Evolutionary conservation across 1,140 invertebrate species (phyloP).

Genomic region (Drosophila takahashii): DNA sequence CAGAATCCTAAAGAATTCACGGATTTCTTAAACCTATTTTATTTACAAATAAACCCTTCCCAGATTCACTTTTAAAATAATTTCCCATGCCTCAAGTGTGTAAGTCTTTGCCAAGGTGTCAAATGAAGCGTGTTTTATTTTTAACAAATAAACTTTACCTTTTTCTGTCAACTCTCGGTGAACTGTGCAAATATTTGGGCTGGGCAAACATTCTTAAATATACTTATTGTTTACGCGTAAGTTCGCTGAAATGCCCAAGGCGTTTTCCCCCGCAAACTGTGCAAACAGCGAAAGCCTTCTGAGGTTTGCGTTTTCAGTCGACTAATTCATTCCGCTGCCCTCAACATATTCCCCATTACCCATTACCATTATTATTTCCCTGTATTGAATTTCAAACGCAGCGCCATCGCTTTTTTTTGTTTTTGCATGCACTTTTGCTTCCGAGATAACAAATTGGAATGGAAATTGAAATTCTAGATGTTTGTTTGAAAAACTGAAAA

Average conservation of each 20-base stretch:
- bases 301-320: slow-evolving; percentile 37
- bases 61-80: slow-evolving; percentile 1
- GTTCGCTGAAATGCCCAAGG: slow-evolving; percentile 38
- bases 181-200: slow-evolving; percentile 67
- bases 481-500: slow-evolving; percentile 34
- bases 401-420: slow-evolving; percentile 21
- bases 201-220: slow-evolving; percentile 11
- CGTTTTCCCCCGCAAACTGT: slow-evolving; percentile 24
- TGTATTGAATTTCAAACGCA: slow-evolving; percentile 48
- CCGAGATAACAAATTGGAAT: slow-evolving; percentile 71
- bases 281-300: slow-evolving; percentile 55
- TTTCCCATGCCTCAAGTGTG: slow-evolving; percentile 3
- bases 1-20: neutral
- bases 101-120: slow-evolving; percentile 15
- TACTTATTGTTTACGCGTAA: slow-evolving; percentile 52
- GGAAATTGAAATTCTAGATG: slow-evolving; percentile 77
- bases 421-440: slow-evolving; percentile 61
- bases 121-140: slow-evolving; percentile 22
- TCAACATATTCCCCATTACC: slow-evolving; percentile 11
- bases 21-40: neutral
- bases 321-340: slow-evolving; percentile 43
- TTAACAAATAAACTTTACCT: slow-evolving; percentile 28
- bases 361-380: slow-evolving; percentile 11
- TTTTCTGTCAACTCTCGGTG: slow-evolving; percentile 48
- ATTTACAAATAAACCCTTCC: too few species aligned